phyloP scores from a whole-genome alignment of 2,113 vertebrate species.

The Eulemur macaco region DNA sequence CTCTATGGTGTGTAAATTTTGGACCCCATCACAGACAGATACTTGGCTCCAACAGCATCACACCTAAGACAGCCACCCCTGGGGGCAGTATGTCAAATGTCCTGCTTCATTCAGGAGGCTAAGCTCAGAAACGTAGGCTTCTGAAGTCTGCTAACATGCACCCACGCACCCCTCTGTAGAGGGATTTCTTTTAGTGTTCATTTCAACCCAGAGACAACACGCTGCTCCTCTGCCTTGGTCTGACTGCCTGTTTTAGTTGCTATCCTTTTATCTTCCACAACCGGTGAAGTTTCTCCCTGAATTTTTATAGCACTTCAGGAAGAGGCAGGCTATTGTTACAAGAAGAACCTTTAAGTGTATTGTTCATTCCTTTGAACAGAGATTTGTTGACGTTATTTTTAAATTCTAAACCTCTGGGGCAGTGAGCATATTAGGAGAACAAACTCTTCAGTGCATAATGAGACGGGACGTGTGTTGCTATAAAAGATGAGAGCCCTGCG shows the following conservation, averaged over 20 bases:
- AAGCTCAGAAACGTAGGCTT: not conserved
- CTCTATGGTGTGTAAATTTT: not conserved
- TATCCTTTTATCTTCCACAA: constrained; percentile 63
- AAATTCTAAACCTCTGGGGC: constrained; percentile 32
- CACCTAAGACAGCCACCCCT: not conserved
- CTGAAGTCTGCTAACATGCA: not conserved
- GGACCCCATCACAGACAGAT: not conserved
- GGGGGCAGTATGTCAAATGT: not conserved
- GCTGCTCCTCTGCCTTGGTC: not conserved
- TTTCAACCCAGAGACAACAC: not conserved
- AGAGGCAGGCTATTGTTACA: constrained; percentile 42
- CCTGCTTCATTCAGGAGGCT: not conserved
- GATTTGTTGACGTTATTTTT: constrained; percentile 53
- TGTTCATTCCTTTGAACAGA: constrained; percentile 45
- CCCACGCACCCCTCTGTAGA: not conserved
- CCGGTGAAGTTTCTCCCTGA: constrained; percentile 28
- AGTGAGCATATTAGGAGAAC: not conserved
- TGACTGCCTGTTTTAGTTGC: not conserved
- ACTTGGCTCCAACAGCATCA: not conserved
- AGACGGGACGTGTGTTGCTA: not conserved
- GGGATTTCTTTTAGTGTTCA: constrained; percentile 9
- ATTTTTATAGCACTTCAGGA: constrained; percentile 53
- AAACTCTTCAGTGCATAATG: not conserved
- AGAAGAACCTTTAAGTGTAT: constrained; percentile 35
- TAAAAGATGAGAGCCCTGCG: not conserved